Base-by-base conservation (phyloP, 2,797 vertebrate species). In the Galagoides demidoff region DNA sequence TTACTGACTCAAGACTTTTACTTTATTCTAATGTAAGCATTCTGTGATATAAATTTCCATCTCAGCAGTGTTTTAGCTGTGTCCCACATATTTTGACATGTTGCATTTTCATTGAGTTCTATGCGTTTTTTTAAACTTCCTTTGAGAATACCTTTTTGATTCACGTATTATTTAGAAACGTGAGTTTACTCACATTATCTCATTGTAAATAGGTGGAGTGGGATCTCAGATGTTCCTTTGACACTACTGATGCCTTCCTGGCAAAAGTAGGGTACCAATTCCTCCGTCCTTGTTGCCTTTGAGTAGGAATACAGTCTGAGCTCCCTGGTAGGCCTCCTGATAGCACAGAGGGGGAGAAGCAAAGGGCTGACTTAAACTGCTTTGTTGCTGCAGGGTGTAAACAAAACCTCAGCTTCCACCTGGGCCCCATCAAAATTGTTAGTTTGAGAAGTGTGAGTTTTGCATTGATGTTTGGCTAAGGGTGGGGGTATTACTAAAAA, bases 11-110 rank as follows among this genome's bases (percentile, higher is more conserved):
- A 43, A 82, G 49, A 64, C 13, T 39, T 45, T 76, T 45, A 2
- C 0, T 78, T 16, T 66, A 86, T 89, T 86, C 27, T 59, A 82
- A 61, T 78, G 49, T 61, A 82, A 89, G 8, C 45, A 77, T 90
- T 76, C 25, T 34, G 31, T 89, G 22, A 52, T 89, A 83, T 73
- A 81, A 78, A 91, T 88, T 92, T 94, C 63, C 91, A 31, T 74
- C 31, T 92, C 37, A 78, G 27, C 14, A 59, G 4, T 73, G 55
- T 63, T 94, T 86, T 83, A 92, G 8, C 17, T 86, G 23, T 90
- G 19, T 34, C 7, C 4, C n/a, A 83, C 31, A 25, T 57, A 31
- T 82, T 76, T 87, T 79, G 9, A 79, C 63, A 27, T 66, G 37
- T 61, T 85, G n/a, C 43, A 43, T 71, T 94, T 88, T 82, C 49